Evolutionary conservation across 2,888 invertebrate species (phyloP).

Genomic region (Gandaritis pyraliata): DNA sequence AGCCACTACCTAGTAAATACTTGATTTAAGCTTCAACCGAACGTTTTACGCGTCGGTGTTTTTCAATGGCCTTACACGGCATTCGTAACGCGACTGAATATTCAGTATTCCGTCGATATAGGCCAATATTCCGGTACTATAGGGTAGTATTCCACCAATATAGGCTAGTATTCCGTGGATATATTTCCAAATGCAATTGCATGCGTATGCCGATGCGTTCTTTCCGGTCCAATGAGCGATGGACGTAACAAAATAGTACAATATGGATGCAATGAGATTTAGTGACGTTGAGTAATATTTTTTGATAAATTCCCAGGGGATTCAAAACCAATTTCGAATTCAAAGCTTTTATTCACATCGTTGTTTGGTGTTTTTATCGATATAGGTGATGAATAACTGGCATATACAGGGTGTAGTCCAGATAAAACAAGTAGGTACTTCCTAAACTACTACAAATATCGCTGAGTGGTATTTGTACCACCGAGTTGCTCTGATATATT

Average conservation of each 20-base stretch:
- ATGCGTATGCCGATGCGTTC: background rate
- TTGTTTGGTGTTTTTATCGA: too few species aligned
- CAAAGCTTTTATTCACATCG: background rate
- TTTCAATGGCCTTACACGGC: slow-evolving; percentile 44
- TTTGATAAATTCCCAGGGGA: too few species aligned
- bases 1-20: slow-evolving; percentile 45
- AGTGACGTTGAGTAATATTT: background rate
- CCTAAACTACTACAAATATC: too few species aligned
- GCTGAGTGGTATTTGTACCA: too few species aligned
- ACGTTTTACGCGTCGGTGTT: slow-evolving; percentile 44
- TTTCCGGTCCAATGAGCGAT: slow-evolving; percentile 12
- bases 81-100: slow-evolving; percentile 18
- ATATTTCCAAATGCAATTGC: background rate
- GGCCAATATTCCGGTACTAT: slow-evolving; percentile 1
- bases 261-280: background rate
- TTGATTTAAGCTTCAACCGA: slow-evolving; percentile 48
- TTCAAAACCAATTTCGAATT: too few species aligned
- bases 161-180: slow-evolving; percentile 11
- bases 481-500: too few species aligned
- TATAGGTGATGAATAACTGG: too few species aligned
- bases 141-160: background rate
- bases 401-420: too few species aligned
- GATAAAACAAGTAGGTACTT: too few species aligned
- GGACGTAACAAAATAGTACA: slow-evolving; percentile 1
- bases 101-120: slow-evolving; percentile 1